Conservation (phyloP, 2,888 invertebrate genomes). For the Azorinus chamasolen region DNA sequence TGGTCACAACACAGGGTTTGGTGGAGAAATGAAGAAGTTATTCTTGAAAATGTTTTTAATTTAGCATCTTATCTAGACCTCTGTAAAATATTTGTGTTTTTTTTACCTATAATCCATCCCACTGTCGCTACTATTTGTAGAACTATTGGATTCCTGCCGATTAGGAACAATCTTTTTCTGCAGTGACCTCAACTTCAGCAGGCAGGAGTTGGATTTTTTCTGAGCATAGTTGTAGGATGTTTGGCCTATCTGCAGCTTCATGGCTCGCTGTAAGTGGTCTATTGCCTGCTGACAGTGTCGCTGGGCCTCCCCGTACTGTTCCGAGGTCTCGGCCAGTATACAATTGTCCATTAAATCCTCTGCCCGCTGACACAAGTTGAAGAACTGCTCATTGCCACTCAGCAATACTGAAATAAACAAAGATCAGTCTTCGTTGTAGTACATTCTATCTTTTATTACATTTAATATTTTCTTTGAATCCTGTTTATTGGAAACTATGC, state of each 20-base stretch:
- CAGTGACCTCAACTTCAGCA: slow-evolving; percentile 92
- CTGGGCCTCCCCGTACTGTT: slow-evolving; percentile 87
- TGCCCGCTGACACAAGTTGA: slow-evolving; percentile 95
- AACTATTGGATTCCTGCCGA: slow-evolving; percentile 62
- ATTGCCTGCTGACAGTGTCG: slow-evolving; percentile 84
- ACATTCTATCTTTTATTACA: too few species aligned
- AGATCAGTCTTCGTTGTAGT: too few species aligned
- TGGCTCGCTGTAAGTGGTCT: slow-evolving; percentile 88
- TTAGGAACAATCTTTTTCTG: slow-evolving; percentile 62
- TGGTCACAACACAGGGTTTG: too few species aligned
- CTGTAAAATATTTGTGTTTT: too few species aligned
- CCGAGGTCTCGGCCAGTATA: slow-evolving; percentile 93
- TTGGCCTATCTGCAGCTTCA: slow-evolving; percentile 97
- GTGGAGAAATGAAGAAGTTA: too few species aligned
- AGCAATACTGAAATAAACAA: background rate
- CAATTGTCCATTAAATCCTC: slow-evolving; percentile 95
- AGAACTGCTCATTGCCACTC: slow-evolving; percentile 88
- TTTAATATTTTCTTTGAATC: too few species aligned
- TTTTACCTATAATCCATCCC: slow-evolving; percentile 39
- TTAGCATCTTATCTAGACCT: too few species aligned
- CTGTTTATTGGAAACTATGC: too few species aligned
- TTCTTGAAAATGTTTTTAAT: too few species aligned
- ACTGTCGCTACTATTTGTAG: slow-evolving; percentile 64
- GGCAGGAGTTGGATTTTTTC: slow-evolving; percentile 97
- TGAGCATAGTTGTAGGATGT: slow-evolving; percentile 95